Conservation (phyloP, 2,797 vertebrate species). For the Sebastolobus alascanus region DNA sequence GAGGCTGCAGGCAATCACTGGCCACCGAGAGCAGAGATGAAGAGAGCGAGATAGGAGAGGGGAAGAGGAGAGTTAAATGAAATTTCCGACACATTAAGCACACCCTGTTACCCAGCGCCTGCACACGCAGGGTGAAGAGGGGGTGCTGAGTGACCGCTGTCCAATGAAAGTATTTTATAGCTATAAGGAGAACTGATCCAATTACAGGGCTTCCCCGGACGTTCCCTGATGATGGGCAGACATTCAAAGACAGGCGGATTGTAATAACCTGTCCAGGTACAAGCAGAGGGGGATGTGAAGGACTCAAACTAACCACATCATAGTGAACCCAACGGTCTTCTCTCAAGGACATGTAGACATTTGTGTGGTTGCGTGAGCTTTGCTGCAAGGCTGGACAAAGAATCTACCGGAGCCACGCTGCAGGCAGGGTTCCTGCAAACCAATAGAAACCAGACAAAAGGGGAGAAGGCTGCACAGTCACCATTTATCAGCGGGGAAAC, state of each 20-base stretch:
- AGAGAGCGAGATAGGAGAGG: constrained; percentile 47
- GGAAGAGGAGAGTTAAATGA: constrained; percentile 71
- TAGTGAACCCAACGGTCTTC: constrained; percentile 8
- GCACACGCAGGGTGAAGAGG: constrained; percentile 36
- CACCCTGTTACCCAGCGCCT: constrained; percentile 62
- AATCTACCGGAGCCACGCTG: constrained; percentile 29
- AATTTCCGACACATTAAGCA: constrained; percentile 82
- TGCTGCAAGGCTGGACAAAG: constrained; percentile 30
- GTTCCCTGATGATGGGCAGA: constrained; percentile 27
- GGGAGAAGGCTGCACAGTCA: constrained; percentile 20
- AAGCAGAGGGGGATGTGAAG: constrained; percentile 18
- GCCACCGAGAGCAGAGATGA: constrained; percentile 58
- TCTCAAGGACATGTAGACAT: constrained; percentile 48
- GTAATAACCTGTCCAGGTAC: constrained; percentile 32
- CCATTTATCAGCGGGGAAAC: constrained; percentile 47
- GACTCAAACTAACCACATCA: constrained; percentile 39
- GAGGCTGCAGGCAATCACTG: constrained; percentile 68
- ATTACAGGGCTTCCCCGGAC: constrained; percentile 49
- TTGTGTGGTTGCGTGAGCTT: constrained; percentile 22
- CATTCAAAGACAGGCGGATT: constrained; percentile 24
- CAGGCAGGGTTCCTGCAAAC: constrained; percentile 23
- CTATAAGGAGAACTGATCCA: constrained; percentile 44
- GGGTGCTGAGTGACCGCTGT: constrained; percentile 41
- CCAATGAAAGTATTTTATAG: constrained; percentile 50
- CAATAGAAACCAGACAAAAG: constrained; percentile 40